Evolutionary conservation across 35 echinoderm and acorn worm species (phyloP), one percentile per base, ranked within the genome.

Genomic region (Antedon bifida): DNA sequence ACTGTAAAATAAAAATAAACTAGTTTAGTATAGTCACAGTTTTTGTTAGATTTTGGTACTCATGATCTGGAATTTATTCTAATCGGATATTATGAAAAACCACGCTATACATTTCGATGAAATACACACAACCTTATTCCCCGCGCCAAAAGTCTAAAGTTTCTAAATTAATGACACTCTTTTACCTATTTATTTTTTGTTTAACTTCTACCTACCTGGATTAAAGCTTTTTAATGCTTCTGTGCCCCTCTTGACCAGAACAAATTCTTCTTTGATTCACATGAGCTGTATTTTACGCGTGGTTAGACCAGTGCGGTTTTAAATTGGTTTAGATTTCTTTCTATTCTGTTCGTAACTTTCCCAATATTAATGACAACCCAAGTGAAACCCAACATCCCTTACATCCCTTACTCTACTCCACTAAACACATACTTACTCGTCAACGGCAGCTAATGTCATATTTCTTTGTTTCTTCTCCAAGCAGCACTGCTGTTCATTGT

Each of bases 361-460:
- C 11, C 11, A 11, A 33, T 14, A 10, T 33, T 31, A 29, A 7
- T 5, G 32, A 81, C 29, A 81, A 39, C 5, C 38, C 38, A 42
- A 42, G 4, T 42, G 38, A 7, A 4, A 42, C 14, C 14, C 14
- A 42, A 42, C 5, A 7, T 14, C 14, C 38, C 38, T 14, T 42
- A 4, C 38, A 42, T 42, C 38, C 38, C 38, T n/a, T 42, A 42
- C 38, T 14, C 38, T 42, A 42, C 38, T 14, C 38, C 38, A 7
- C 14, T 42, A n/a, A n/a, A 14, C 38, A 73, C 26, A 84, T 21
- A 87, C 90, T 82, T 88, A 97, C 94, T 89, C 78, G 46, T 92
- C 34, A 31, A 97, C 94, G 30, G 94, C 94, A 31, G 74, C 39
- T 29, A 97, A n/a, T 29, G 94, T 97, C 0, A 90, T 90, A 87